Evolutionary conservation across 2,888 invertebrate species (phyloP), one percentile per base, ranked within the genome.

Genomic region (Glyphotaelius pellucidus): DNA sequence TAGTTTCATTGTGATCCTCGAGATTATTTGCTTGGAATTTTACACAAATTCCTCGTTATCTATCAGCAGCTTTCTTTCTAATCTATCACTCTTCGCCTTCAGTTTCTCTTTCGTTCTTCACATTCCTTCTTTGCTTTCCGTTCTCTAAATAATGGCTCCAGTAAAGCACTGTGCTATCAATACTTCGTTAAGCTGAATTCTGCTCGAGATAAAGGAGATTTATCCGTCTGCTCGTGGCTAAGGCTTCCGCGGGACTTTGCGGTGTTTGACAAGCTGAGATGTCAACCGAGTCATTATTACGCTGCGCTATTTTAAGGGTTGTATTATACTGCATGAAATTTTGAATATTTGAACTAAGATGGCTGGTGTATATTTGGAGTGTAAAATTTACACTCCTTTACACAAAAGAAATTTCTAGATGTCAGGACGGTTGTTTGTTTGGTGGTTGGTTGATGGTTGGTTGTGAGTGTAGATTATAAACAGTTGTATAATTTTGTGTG

Each of bases 201-300:
- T 4, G n/a, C 35, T n/a, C n/a, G 86, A 35, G 86, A 86, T 86
- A 86, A 42, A 30, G 15, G n/a, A 86, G 47, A 86, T 86, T 86
- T 32, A n/a, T 86, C 86, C 86, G 42, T 86, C 47, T 42, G 86
- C 86, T 19, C 47, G 47, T 30, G 30, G 47, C 47, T 31, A 14
- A 42, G 31, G 42, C n/a, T 47, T 15, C n/a, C 30, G 42, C 25
- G 25, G 47, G 30, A 47, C 38, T 42, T 47, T 86, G 38, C 86
- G 86, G 86, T 42, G 30, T 38, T 86, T 47, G 86, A 86, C 86
- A 47, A 86, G 42, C 35, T 30, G 35, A 86, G 86, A 86, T 35
- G 35, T 42, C 86, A 86, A 30, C 86, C 86, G 42, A 86, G n/a
- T 47, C 35, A 42, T 86, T 86, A 86, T 86, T 86, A 86, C 42